Evolutionary conservation across 1,140 invertebrate species (phyloP), one percentile per base, ranked within the genome.

Genomic region (Drosophila miranda): DNA sequence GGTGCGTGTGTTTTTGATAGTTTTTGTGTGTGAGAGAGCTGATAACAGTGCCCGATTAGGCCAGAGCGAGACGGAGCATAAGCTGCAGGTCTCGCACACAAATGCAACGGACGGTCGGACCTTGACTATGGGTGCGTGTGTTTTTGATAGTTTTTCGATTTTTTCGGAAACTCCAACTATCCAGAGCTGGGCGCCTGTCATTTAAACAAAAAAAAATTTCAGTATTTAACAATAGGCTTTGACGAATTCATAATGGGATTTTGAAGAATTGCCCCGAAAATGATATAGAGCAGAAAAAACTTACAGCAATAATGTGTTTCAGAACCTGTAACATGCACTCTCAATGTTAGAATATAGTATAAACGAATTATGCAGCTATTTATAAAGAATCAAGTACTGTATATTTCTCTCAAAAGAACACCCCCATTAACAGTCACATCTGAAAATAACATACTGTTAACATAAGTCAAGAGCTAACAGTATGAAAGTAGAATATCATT

Each of bases 161-260:
- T 45, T 43, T 77, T 62, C 30, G 13, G 46, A 46, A 75, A 61
- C 61, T 48, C 56, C 53, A 13, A 13, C 61, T 75, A 19, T 6
- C 7, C 8, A 26, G 26, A n/a, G 64, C 82, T 87, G 82, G 3
- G 71, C 78, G 70, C 82, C 82, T 88, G 61, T 64, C 46, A 48
- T 2, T 14, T 23, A 53, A 62, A 21, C 78, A n/a, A 72, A 87
- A 74, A 82, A 86, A 82, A 87, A 87, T 87, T 87, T 61, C 72
- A 78, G 87, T 87, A 63, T 87, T 58, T 55, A 62, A 73, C 60
- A 75, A 61, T 61, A 67, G 66, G 3, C 48, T 76, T 63, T 34
- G 52, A 50, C 16, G 26, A 50, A 50, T 58, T 60, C n/a, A 5
- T 61, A 46, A 19, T 16, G 11, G 3, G 8, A 7, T 59, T 54